Conservation (phyloP, 2,888 invertebrate species). For the Byasa hedistus region DNA sequence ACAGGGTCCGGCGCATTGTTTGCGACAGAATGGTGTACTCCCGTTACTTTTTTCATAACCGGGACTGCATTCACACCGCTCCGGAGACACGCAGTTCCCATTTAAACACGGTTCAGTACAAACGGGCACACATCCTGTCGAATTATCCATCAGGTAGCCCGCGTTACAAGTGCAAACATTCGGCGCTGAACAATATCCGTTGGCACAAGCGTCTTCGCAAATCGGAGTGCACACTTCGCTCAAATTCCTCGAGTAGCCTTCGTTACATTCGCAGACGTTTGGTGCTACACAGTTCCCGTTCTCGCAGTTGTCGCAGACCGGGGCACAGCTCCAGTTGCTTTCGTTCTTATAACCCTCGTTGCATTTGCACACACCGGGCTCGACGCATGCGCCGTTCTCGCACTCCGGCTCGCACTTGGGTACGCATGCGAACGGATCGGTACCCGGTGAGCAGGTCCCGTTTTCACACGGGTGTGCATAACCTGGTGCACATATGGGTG, state of each 20-base stretch:
- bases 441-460: not conserved
- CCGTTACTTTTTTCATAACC: conserved; percentile 43
- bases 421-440: conserved; percentile 5
- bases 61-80: conserved; percentile 50
- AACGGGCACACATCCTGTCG: conserved; percentile 52
- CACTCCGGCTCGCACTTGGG: conserved; percentile 27
- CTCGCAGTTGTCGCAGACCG: conserved; percentile 42
- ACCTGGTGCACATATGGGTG: conserved; percentile 30
- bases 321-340: conserved; percentile 32
- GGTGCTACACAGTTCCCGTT: conserved; percentile 46
- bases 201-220: conserved; percentile 37
- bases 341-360: conserved; percentile 21
- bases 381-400: conserved; percentile 24
- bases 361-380: conserved; percentile 28
- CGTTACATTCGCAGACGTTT: conserved; percentile 38
- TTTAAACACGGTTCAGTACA: conserved; percentile 52
- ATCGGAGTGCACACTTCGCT: conserved; percentile 39
- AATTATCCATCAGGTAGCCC: conserved; percentile 35
- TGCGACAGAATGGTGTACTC: conserved; percentile 41
- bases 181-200: conserved; percentile 44
- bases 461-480: conserved; percentile 17
- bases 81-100: conserved; percentile 51
- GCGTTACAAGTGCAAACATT: conserved; percentile 40
- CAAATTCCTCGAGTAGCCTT: conserved; percentile 34
- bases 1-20: conserved; percentile 46